These are phyloP conservation scores for Anguilla marmorata DNA, from an alignment of 2,797 vertebrate genomes.

Conservation along the genomic window DNA sequence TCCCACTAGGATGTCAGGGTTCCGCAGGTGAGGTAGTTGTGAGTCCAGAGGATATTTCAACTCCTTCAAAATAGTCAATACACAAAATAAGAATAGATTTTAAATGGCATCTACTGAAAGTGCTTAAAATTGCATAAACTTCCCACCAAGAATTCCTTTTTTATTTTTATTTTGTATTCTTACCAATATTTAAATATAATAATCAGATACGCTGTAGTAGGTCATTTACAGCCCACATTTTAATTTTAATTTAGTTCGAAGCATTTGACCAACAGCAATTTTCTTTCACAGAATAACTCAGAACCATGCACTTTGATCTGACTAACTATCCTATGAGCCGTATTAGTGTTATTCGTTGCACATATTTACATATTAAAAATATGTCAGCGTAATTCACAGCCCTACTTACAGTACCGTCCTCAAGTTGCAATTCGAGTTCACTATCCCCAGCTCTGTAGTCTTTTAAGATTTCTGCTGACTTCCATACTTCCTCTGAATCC, in stretches of 20 bases:
- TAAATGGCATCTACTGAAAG: background rate
- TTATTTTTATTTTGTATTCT: background rate
- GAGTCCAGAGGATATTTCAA: constrained; percentile 74
- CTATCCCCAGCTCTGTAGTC: constrained; percentile 78
- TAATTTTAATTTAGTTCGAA: too few species aligned
- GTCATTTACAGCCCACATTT: background rate
- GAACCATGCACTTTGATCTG: background rate
- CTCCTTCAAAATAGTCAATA: constrained; percentile 68
- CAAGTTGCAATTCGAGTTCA: constrained; percentile 77
- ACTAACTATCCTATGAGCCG: background rate
- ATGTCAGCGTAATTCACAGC: background rate
- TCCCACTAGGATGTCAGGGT: constrained; percentile 97
- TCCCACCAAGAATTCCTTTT: background rate
- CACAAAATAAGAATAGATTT: background rate
- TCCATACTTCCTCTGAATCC: constrained; percentile 88
- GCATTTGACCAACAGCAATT: background rate
- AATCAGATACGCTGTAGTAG: background rate
- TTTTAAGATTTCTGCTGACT: constrained; percentile 86
- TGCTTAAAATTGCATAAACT: constrained; percentile 20
- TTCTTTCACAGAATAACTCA: background rate
- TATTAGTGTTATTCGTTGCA: background rate
- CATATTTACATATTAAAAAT: background rate
- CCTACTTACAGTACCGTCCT: constrained; percentile 86
- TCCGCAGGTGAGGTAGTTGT: constrained; percentile 85
- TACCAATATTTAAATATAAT: background rate